Evolutionary conservation across 2,113 vertebrate genomes (phyloP).

Genomic region (Trogon melanurus): DNA sequence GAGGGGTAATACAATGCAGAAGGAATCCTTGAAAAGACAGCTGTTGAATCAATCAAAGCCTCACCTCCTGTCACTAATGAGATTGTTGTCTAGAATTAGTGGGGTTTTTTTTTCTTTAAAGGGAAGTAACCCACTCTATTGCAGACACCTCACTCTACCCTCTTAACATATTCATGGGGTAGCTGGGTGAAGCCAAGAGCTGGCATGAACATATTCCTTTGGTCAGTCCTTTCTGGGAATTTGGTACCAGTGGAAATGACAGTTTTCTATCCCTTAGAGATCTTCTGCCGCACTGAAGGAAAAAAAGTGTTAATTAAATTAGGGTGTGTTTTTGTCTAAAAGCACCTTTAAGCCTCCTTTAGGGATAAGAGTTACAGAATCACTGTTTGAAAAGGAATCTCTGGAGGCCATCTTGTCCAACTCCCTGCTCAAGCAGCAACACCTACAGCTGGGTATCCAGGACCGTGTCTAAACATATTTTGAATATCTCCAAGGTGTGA

Average conservation of each 20-base stretch:
- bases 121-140: neutral
- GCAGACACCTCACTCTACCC: neutral
- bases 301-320: neutral
- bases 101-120: neutral
- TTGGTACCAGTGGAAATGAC: neutral
- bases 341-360: neutral
- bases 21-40: neutral
- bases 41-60: neutral
- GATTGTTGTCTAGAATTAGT: neutral
- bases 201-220: neutral
- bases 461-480: neutral
- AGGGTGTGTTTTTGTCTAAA: neutral
- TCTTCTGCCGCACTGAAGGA: neutral
- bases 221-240: neutral
- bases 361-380: neutral
- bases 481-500: neutral
- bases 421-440: fast-evolving
- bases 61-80: neutral
- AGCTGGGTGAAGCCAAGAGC: neutral
- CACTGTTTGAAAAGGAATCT: neutral
- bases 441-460: neutral
- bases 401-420: neutral
- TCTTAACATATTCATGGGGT: fast-evolving
- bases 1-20: neutral
- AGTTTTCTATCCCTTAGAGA: neutral